Evolutionary conservation across 2,113 vertebrate genomes (phyloP), one percentile per base, ranked within the genome.

Genomic region (Laticauda laticaudata): DNA sequence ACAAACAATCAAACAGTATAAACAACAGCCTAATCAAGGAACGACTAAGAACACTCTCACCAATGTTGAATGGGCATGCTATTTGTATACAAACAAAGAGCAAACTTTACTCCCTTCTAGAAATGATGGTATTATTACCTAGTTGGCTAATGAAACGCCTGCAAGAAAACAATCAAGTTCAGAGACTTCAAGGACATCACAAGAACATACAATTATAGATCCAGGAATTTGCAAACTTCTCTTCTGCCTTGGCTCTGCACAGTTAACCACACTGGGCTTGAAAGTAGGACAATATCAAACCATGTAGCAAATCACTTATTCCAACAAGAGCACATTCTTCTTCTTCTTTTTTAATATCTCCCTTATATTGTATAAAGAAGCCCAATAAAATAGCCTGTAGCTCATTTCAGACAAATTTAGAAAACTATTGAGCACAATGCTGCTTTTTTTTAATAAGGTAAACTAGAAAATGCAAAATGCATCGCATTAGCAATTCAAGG

Each of bases 361-460:
- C 45, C 20, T 59, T 51, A 51, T 51, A 51, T 51, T 51, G 24
- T 90, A 88, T n/a, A 4, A 6, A 5, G 12, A 90, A 26, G 34
- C 21, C 54, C 39, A 89, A 21, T 18, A 93, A 88, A 96, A 61
- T 48, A 8, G 0, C 0, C 85, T 87, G 39, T 87, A 54, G 26
- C 90, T 92, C 53, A 91, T 75, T 93, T 94, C 81, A 53, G 88
- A 26, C 48, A 53, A 34, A 61, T 86, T 81, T 87, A 64, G 57
- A 12, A 89, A 12, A 90, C 89, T 1, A 56, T 34, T 43, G 23
- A 91, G 39, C 45, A 8, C 1, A 94, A 34, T n/a, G 51, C 2
- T 45, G 6, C 24, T n/a, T 93, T 61, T 90, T 64, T 92, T 86
- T 24, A 8, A 43, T 55, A 90, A 24, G 29, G 53, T 53, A 91